Evolutionary conservation across 2,888 invertebrate species (phyloP).

Genomic region (Baronia brevicornis): DNA sequence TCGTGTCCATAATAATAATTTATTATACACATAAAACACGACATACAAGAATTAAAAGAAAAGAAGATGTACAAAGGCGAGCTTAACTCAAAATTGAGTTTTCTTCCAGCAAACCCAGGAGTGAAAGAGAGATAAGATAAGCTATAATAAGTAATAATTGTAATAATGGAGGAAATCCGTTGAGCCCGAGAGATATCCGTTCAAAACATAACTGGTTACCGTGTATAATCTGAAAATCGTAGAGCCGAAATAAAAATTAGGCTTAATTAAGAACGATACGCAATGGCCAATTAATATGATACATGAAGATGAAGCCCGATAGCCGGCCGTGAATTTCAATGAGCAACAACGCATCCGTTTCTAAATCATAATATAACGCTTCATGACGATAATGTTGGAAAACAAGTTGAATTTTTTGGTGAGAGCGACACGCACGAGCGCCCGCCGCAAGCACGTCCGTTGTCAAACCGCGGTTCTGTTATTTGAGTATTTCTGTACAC

Average conservation of each 20-base stretch:
- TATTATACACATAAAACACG: no score
- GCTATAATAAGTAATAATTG: no score
- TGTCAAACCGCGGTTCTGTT: constrained; percentile 21
- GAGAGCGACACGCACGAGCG: constrained; percentile 11
- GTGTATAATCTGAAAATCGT: constrained; percentile 29
- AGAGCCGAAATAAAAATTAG: constrained; percentile 31
- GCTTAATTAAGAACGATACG: constrained; percentile 41
- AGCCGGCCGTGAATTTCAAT: constrained; percentile 29
- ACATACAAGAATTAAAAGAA: no score
- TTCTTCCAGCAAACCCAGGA: no score
- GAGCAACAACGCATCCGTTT: constrained; percentile 27
- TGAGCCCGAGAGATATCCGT: background rate
- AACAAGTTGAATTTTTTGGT: constrained; percentile 16
- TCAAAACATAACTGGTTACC: constrained; percentile 24
- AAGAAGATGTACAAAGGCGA: no score
- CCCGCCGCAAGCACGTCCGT: constrained; percentile 15
- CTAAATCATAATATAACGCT: constrained; percentile 33
- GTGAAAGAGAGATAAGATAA: no score
- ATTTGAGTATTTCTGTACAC: background rate
- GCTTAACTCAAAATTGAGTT: no score
- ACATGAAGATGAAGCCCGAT: constrained; percentile 33
- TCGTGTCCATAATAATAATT: no score
- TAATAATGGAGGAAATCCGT: no score
- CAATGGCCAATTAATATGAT: constrained; percentile 41
- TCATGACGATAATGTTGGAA: constrained; percentile 19